Conservation (phyloP, 2,888 invertebrate genomes). For the Strigamia transsilvanica region DNA sequence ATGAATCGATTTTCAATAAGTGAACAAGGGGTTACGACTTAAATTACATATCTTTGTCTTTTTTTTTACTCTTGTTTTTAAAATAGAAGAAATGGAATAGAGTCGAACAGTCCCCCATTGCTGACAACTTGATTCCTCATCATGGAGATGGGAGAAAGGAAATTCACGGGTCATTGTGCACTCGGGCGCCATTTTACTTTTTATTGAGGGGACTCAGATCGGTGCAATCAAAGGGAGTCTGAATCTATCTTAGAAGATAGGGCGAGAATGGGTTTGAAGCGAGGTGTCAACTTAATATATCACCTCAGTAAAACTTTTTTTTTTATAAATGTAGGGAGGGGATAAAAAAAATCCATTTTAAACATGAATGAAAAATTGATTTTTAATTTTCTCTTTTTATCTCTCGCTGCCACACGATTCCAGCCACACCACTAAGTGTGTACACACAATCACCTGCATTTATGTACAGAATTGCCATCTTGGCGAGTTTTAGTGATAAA, state of each 20-base stretch:
- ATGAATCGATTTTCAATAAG: background rate
- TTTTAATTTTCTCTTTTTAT: slow-evolving; percentile 37
- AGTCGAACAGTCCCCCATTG: background rate
- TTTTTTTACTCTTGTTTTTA: background rate
- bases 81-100: background rate
- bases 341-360: background rate
- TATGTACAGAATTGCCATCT: background rate
- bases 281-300: slow-evolving; percentile 43
- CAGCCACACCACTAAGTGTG: slow-evolving; percentile 34
- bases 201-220: slow-evolving; percentile 36
- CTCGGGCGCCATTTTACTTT: slow-evolving; percentile 45
- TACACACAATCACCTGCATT: slow-evolving; percentile 35
- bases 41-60: too few relatives aligned
- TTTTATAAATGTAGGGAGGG: background rate
- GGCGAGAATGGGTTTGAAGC: slow-evolving; percentile 31
- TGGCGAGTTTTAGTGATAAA: slow-evolving; percentile 10
- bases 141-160: slow-evolving; percentile 39
- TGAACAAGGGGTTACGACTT: background rate
- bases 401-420: slow-evolving; percentile 21
- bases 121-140: slow-evolving; percentile 45
- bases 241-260: slow-evolving; percentile 47
- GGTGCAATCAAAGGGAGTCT: slow-evolving; percentile 45
- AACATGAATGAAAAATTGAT: slow-evolving; percentile 32
- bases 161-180: slow-evolving; percentile 44
- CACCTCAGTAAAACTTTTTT: background rate